Base-by-base conservation (phyloP, 2,888 invertebrate genomes). In the Rhagonycha fulva region DNA sequence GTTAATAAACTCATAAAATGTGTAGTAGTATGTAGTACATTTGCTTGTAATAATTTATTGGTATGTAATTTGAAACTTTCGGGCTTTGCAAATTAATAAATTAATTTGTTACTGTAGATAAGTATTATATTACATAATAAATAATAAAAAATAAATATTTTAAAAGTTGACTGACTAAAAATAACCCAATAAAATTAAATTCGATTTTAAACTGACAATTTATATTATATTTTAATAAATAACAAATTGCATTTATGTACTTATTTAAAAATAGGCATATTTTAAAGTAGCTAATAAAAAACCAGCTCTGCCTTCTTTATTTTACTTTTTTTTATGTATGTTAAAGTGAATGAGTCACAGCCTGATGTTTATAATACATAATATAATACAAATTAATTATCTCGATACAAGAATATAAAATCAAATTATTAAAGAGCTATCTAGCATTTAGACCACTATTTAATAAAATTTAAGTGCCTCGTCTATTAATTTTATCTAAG, bases 381-480 rank as follows among this genome's bases (percentile, higher is more conserved):
- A n/a, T 2, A 47, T 63, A 67, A 47, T 30, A 73, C 28, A 73
- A 73, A 68, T 68, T 70, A 70, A 74, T 69, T 70, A 61, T 23
- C 30, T 23, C 32, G 68, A 75, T 71, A 75, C 60, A 75, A 75
- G 26, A 32, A 68, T 62, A 72, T 19, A 62, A 62, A 75, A 75
- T 75, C 71, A 68, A 75, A 75, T 75, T 75, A 75, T 72, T 75
- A 71, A 75, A 72, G 47, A 68, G 61, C 63, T 62, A 68, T 63
- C 47, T 71, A 71, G 71, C 66, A 75, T 62, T 47, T 71, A 62
- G 72, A 75, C 32, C 68, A 69, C 68, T 72, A 47, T 61, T 71
- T 68, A 75, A 75, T 75, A 75, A 68, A 75, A 71, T 62, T 60
- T 71, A 71, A 75, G 71, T 70, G 75, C 75, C 71, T 71, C 71